These are phyloP conservation scores for Netelia virgata DNA, from an alignment of 2,888 invertebrate genomes.

Conservation along the genomic window DNA sequence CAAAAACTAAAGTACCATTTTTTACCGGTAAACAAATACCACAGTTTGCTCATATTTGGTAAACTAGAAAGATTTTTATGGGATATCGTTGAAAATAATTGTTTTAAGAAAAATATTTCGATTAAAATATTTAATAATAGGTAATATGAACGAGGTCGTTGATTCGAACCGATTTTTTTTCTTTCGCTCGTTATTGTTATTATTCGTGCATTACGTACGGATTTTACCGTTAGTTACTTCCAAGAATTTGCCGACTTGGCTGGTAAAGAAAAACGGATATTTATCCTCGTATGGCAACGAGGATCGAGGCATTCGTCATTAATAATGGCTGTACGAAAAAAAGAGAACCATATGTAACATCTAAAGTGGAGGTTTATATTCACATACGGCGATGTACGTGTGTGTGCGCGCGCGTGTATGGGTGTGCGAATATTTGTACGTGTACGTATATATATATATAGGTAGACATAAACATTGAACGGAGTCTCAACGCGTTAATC, in stretches of 20 bases:
- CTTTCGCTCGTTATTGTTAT: neutral
- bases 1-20: neutral
- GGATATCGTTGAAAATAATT: too few species aligned
- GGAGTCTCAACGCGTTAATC: slow-evolving; percentile 78
- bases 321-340: slow-evolving; percentile 74
- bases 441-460: slow-evolving; percentile 20
- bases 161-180: too few species aligned
- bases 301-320: slow-evolving; percentile 75
- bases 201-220: neutral
- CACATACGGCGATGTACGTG: slow-evolving; percentile 49
- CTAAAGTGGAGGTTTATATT: neutral
- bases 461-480: slow-evolving; percentile 73
- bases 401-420: slow-evolving; percentile 68
- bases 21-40: neutral
- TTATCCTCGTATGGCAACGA: slow-evolving; percentile 24
- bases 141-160: too few species aligned
- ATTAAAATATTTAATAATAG: too few species aligned
- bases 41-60: neutral
- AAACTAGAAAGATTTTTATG: too few species aligned
- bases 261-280: slow-evolving; percentile 25
- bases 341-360: slow-evolving; percentile 9
- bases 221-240: neutral
- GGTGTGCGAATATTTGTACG: too few species aligned
- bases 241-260: neutral
- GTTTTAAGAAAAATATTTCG: too few species aligned